Conservation (phyloP, 35 echinoderm and acorn worm species). For the Strongylocentrotus purpuratus region DNA sequence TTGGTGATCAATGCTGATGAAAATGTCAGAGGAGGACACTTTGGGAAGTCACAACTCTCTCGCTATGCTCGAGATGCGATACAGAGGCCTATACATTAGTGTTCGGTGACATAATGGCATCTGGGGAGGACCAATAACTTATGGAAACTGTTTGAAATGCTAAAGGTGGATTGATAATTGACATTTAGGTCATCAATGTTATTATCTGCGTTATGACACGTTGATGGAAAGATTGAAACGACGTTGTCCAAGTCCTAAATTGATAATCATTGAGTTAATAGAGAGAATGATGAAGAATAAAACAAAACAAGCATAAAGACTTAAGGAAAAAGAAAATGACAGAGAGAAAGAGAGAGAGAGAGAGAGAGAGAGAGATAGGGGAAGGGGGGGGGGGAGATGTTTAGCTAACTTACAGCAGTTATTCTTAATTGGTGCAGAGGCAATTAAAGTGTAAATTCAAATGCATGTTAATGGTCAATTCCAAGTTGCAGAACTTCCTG, state of each 20-base stretch:
- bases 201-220: background rate
- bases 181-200: background rate
- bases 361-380: too few species aligned
- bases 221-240: background rate
- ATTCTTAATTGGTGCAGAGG: too few species aligned
- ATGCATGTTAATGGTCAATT: too few species aligned
- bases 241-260: background rate
- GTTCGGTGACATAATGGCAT: background rate
- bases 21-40: background rate
- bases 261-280: too few species aligned
- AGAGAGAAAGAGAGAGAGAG: too few species aligned
- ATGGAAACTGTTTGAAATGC: background rate
- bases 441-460: too few species aligned
- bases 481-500: too few species aligned
- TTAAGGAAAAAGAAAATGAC: too few species aligned
- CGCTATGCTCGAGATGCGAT: background rate
- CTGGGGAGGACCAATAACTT: background rate
- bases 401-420: too few species aligned
- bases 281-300: too few species aligned
- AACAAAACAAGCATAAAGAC: too few species aligned
- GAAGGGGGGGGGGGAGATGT: too few species aligned
- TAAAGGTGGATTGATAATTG: background rate
- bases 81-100: background rate
- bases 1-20: constrained; percentile 6
- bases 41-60: background rate